Conservation (phyloP, 2,797 vertebrate species). For the Emydoidea blandingii region DNA sequence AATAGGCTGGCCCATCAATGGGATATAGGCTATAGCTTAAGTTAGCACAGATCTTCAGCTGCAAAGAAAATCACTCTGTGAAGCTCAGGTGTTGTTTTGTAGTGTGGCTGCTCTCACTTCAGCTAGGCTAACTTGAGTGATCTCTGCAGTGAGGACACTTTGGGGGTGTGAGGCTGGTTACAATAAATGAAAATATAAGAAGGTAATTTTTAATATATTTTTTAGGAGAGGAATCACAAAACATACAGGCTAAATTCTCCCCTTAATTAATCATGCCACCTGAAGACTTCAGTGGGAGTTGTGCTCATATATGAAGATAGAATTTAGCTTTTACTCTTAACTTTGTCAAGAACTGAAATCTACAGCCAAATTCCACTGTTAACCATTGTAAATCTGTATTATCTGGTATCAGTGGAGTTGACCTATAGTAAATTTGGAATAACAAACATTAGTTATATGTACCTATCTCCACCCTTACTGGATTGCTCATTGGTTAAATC, state of each 20-base stretch:
- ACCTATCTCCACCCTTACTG: conserved; percentile 14
- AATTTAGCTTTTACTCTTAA: conserved; percentile 4
- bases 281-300: background rate
- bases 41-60: conserved; percentile 34
- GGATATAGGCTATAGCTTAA: conserved; percentile 36
- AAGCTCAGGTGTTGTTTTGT: background rate
- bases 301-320: background rate
- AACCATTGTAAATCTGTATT: accelerated
- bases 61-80: background rate
- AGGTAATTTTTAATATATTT: background rate
- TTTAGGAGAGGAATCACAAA: background rate
- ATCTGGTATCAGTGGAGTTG: background rate
- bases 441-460: conserved; percentile 23
- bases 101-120: background rate
- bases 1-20: conserved; percentile 1
- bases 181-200: background rate
- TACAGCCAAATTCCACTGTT: background rate
- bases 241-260: background rate
- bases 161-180: background rate
- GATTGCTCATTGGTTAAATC: conserved; percentile 2
- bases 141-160: background rate
- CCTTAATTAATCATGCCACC: background rate
- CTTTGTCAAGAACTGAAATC: conserved; percentile 41
- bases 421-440: background rate
- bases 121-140: background rate